Base-by-base conservation (phyloP, 2,797 vertebrate genomes). In the Tachyglossus aculeatus region DNA sequence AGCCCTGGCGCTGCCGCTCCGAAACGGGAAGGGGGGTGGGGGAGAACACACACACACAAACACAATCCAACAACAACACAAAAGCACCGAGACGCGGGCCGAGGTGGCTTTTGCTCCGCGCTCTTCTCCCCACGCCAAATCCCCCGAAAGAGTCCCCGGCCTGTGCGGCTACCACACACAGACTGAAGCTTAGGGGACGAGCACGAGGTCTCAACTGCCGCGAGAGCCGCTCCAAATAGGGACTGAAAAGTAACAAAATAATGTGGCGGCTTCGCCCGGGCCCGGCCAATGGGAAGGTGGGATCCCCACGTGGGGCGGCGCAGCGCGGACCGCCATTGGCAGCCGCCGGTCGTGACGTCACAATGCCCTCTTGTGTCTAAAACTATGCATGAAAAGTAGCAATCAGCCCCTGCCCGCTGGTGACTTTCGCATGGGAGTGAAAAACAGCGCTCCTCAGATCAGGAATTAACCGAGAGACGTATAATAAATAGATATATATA, bases 291-390 rank as follows among this genome's bases (percentile, higher is more conserved):
- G 41, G 53, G 33, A 56, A 34, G 7, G 54, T 71, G 16, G 15
- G 1, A 5, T 2, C 8, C 94, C 96, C 96, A 97, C 96, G 96
- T 96, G 96, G 96, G 95, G 88, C 18, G 1, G 10, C 22, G 0
- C 15, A 5, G 12, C 65, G 44, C 56, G 72, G 56, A 27, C 18
- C 7, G 6, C 11, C 83, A 96, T 92, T 96, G 96, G 96, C 4
- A 62, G 27, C 36, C 41, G 51, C 40, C 43, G 21, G 25, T 32
- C 45, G 40, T 89, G 86, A 94, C 93, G 88, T 94, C 94, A 93
- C 68, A 89, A 93, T 94, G 94, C 94, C 95, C 94, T 95, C 94
- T 94, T 95, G 94, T 92, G 94, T 93, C 85, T 88, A 90, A 90
- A 92, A 78, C 77, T 87, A 87, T 87, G 85, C 85, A 85, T 80